These are phyloP conservation scores for Oophaga pumilio DNA, from an alignment of 2,113 vertebrate species.

Conservation along the genomic window DNA sequence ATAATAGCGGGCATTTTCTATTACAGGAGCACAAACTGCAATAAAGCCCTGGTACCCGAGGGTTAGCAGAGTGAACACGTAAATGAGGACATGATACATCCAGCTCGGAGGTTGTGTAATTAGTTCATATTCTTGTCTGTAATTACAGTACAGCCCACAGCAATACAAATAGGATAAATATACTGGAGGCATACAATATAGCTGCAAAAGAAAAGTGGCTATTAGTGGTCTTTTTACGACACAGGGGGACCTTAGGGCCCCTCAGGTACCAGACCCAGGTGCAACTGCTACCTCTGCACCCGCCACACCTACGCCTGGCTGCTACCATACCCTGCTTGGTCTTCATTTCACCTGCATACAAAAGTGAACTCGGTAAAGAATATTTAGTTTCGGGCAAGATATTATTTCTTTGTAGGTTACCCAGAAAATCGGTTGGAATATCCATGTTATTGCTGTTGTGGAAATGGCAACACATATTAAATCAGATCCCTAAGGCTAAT, in stretches of 20 bases:
- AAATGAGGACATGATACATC: neutral
- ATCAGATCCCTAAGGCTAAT: too few relatives aligned
- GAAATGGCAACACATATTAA: too few relatives aligned
- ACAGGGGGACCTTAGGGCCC: neutral
- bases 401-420: too few relatives aligned
- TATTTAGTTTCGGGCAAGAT: too few relatives aligned
- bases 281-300: neutral
- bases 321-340: neutral
- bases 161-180: neutral
- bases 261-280: neutral
- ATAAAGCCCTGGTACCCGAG: neutral
- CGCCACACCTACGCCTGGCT: neutral
- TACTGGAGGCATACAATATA: neutral
- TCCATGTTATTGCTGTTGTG: too few relatives aligned
- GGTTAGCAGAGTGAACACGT: neutral
- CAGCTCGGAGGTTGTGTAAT: neutral
- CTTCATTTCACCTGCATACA: too few relatives aligned
- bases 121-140: neutral
- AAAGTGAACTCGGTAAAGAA: too few relatives aligned
- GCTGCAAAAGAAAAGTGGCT: neutral
- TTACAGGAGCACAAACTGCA: neutral
- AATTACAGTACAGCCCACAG: neutral
- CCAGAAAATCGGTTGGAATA: too few relatives aligned
- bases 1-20: neutral
- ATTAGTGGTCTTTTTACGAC: neutral